A percentile compares a stretch with the other conserved stretches of the same genome.
phyloP scores from a whole-genome alignment of 2,888 invertebrate genomes.

The Baccha elongata region DNA sequence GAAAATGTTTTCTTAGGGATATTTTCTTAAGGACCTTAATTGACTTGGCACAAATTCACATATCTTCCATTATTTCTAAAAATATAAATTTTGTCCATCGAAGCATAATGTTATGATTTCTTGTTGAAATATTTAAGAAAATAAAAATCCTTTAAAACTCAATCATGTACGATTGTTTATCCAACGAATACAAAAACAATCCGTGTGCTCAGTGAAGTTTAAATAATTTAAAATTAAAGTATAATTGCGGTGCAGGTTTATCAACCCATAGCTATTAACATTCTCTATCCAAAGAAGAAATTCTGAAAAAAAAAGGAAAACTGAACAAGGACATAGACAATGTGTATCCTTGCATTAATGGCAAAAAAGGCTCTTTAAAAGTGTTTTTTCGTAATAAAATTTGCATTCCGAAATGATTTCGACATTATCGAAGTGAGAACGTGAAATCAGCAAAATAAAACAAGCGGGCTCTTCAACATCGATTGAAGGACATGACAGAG shows the following conservation, averaged over 20 bases:
- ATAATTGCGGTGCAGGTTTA: constrained; percentile 65
- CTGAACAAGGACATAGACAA: constrained; percentile 26
- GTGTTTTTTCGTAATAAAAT: constrained; percentile 64
- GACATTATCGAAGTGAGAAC: constrained; percentile 65
- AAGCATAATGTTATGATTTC: constrained; percentile 26
- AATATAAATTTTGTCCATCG: background rate
- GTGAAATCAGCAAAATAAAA: constrained; percentile 29
- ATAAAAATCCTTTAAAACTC: constrained; percentile 32
- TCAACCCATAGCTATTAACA: constrained; percentile 22
- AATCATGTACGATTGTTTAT: constrained; percentile 42
- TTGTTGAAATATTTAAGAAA: background rate
- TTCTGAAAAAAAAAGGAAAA: background rate
- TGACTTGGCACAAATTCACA: constrained; percentile 8
- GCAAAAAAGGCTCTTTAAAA: constrained; percentile 51
- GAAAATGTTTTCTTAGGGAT: too few species aligned
- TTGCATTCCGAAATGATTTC: constrained; percentile 70
- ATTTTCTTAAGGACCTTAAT: background rate
- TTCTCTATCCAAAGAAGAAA: background rate
- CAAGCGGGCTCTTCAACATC: background rate
- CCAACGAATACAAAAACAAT: constrained; percentile 34
- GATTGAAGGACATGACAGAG: background rate
- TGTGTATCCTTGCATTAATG: constrained; percentile 9
- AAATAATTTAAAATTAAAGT: constrained; percentile 69
- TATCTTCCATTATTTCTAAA: constrained; percentile 1
- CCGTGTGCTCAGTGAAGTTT: constrained; percentile 54